Conservation (phyloP, 2,113 vertebrate species). For the Calidris pugnax region DNA sequence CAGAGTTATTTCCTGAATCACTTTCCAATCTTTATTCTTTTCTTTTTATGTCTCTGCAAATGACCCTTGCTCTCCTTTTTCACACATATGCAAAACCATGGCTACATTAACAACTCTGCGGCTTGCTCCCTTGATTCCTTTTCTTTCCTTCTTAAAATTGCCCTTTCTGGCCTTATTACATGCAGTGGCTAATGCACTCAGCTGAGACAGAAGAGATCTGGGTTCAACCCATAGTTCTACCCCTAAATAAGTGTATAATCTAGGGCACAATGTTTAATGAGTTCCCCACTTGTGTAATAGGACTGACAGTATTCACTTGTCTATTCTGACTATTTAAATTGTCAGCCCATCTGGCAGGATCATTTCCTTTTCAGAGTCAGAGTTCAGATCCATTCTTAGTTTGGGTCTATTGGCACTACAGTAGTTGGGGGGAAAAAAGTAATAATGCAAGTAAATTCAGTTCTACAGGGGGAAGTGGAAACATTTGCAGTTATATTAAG, state of each 20-base stretch:
- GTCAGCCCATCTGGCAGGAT: background rate
- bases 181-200: background rate
- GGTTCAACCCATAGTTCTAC: conserved; percentile 13
- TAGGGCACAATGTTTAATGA: conserved; percentile 18
- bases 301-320: background rate
- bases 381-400: conserved; percentile 33
- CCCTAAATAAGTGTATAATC: conserved; percentile 29
- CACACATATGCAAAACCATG: conserved; percentile 56
- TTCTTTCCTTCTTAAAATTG: conserved; percentile 35
- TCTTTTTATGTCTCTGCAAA: conserved; percentile 32
- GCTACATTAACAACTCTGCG: conserved; percentile 23
- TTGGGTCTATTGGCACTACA: background rate
- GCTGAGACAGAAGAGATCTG: background rate
- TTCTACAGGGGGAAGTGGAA: background rate
- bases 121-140: conserved; percentile 28
- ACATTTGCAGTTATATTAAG: background rate
- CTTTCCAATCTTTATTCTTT: conserved; percentile 51
- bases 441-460: background rate
- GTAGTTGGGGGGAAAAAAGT: background rate
- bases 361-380: conserved; percentile 29
- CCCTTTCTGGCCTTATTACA: conserved; percentile 47
- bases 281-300: background rate
- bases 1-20: conserved; percentile 58
- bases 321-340: conserved; percentile 42
- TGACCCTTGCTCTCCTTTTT: conserved; percentile 47